Evolutionary conservation across 2,113 vertebrate genomes (phyloP), one percentile per base, ranked within the genome.

Genomic region (Corythornis cristatus): DNA sequence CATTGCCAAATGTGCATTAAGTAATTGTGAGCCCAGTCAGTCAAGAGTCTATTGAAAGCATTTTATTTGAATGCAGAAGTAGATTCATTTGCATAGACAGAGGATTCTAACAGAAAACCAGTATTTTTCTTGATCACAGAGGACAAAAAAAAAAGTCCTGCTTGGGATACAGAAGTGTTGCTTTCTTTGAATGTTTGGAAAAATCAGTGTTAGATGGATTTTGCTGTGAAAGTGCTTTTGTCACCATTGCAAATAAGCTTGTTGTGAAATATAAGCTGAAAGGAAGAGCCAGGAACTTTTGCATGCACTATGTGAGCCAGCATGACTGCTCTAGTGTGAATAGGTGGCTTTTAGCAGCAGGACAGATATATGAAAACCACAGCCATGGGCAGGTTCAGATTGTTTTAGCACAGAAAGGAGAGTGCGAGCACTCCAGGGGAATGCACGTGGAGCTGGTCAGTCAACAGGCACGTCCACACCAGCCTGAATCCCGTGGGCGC

Each of bases 331-430:
- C 86, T 56, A 33, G 3, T 1, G 88, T 50, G 68, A 86, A 15
- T 14, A 60, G 62, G 43, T 5, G 1, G 71, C 89, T 85, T 65
- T 48, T 9, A 86, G 53, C 70, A 50, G 37, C 54, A 4, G 78
- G 37, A 37, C 19, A n/a, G 79, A 86, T 93, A 70, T 77, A 79
- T 61, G 75, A 23, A 60, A 22, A 2, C 51, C 6, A 2, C 42
- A 29, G 64, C 62, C 37, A 35, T 51, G 79, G 67, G 61, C 83
- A 94, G 90, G 83, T 82, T 62, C 91, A 80, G 67, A 50, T 58
- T 80, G 72, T 71, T 94, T 66, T 23, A 80, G 78, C 3, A 2
- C 5, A 45, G 62, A 58, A 89, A 87, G 87, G 82, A 79, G 67
- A 17, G 37, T 3, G 9, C 0, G 5, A 53, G 81, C 29, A 1